Evolutionary conservation across 1,140 invertebrate genomes (phyloP).

Genomic region (Heliothis virescens): DNA sequence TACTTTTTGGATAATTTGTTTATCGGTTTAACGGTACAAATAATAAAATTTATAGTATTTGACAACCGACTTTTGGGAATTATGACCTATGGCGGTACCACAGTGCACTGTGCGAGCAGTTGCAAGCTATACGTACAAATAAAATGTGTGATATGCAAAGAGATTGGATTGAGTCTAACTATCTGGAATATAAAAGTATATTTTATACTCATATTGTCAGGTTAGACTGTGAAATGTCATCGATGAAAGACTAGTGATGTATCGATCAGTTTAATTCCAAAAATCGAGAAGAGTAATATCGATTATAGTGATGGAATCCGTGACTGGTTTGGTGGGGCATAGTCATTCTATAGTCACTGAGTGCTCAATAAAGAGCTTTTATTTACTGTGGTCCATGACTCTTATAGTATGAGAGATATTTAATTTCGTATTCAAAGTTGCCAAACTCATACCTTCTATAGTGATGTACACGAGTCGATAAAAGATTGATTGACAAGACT

Average conservation of each 20-base stretch:
- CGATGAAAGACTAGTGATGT: too few species aligned
- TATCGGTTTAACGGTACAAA: too few species aligned
- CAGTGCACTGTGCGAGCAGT: slow-evolving; percentile 7
- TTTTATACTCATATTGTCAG: too few species aligned
- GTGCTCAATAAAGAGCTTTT: slow-evolving; percentile 29
- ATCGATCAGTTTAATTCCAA: slow-evolving; percentile 27
- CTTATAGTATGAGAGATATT: slow-evolving; percentile 11
- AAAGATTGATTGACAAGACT: background rate
- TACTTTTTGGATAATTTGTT: too few species aligned
- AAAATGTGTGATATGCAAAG: slow-evolving; percentile 3
- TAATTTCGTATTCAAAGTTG: slow-evolving; percentile 39
- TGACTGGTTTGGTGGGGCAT: slow-evolving; percentile 80
- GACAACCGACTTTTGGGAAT: too few species aligned
- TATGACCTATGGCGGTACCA: too few species aligned
- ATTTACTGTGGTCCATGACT: slow-evolving; percentile 53
- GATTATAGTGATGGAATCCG: slow-evolving; percentile 50
- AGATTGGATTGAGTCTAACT: background rate
- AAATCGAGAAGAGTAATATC: background rate
- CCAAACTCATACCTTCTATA: slow-evolving; percentile 17
- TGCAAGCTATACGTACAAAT: slow-evolving; percentile 13
- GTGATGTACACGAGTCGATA: background rate
- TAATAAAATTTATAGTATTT: too few species aligned
- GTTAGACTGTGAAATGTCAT: too few species aligned
- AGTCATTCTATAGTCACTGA: slow-evolving; percentile 38
- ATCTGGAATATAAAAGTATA: too few species aligned